Evolutionary conservation across 2,888 invertebrate genomes (phyloP), one percentile per base, ranked within the genome.

Genomic region (Embidobia sp.): DNA sequence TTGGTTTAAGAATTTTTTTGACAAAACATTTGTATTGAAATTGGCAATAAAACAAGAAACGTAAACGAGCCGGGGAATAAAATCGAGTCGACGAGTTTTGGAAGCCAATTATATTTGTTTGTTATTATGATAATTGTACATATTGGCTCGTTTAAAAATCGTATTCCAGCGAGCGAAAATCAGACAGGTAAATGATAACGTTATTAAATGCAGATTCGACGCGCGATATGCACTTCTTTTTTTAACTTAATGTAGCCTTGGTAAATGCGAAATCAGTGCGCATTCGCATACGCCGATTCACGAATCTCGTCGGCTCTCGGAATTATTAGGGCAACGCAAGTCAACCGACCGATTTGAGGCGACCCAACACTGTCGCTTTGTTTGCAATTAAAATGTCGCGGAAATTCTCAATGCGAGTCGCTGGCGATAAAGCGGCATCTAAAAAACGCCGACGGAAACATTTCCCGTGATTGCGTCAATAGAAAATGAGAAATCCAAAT

Each of bases 241-340:
- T 67, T 75, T 59, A 59, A 66, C 35, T 40, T 33, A n/a, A 13
- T 11, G 19, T 48, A 40, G 48, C 75, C 67, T 75, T 75, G 74
- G 46, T 26, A 15, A n/a, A 33, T 15, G 33, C 61, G 61, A 75
- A 69, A 63, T 69, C 63, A 33, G 63, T 61, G 55, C 29, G 33
- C 42, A 16, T 11, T 55, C 61, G 42, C 59, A 27, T 55, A 44
- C 35, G 49, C 15, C 49, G 69, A 66, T 66, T 72, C 46, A 44
- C 44, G 64, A 37, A 64, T 61, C 61, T 57, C 63, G 48, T 42
- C 64, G 59, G 59, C 59, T 66, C 66, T 66, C 53, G 57, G 73
- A 74, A 74, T 74, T 69, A 74, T 69, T 69, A 37, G 67, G 27
- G 69, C 69, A 69, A 73, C 77, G 51, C 66, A 49, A 73, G 73